Base-by-base conservation (phyloP, 2,888 invertebrate genomes). In the Diaphora mendica region DNA sequence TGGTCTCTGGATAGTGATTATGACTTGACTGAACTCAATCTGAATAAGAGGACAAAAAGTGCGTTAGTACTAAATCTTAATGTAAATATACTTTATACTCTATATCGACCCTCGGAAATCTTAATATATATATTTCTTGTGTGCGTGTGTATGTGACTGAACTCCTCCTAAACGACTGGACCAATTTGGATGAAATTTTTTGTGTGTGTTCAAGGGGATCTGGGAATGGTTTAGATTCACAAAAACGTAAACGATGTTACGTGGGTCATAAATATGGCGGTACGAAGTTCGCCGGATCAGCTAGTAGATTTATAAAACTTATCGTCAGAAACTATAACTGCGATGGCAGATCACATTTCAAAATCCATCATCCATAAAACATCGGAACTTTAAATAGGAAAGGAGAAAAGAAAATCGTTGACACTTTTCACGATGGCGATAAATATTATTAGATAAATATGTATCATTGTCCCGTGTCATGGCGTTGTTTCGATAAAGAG, bases 381-480 rank as follows among this genome's bases (percentile, higher is more conserved):
- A 91, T 90, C 85, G 79, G 83, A 93, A 94, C 90, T 95, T 94
- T 93, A 94, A 94, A 94, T 93, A 93, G 91, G 91, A 92, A 93
- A 90, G 85, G 89, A 89, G 89, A 85, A 81, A 84, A 89, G 91
- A 91, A 91, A 90, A 91, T 92, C 90, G 89, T 87, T 83, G 82
- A 85, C 70, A 83, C 89, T 90, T 91, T 94, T 91, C 91, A 89
- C 88, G 87, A 86, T 79, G 85, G 82, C 89, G 88, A 94, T 95
- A 95, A 95, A 95, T 95, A 94, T 91, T 91, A 91, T 92, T 90
- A 93, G 92, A 95, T 94, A 94, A 95, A 95, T 94, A 94, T 94
- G 93, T 94, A 94, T 94, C 92, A 92, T 92, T 93, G 93, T 89
- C 90, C 92, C 89, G 86, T 92, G 93, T 91, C 93, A 91, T 86